phyloP scores from a whole-genome alignment of 2,888 invertebrate species.

The Augiades crinisus region DNA sequence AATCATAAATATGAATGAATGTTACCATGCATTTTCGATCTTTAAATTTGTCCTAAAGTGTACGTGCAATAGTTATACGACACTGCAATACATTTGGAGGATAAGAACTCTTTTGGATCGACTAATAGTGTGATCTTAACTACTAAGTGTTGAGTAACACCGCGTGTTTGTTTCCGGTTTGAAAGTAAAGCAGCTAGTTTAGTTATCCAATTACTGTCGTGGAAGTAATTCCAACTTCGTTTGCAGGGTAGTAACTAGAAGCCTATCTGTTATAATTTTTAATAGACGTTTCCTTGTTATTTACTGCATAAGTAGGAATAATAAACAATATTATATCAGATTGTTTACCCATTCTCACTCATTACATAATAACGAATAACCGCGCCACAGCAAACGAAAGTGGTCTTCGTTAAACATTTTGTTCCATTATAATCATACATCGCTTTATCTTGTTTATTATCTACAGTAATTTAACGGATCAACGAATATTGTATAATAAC shows the following conservation, averaged over 20 bases:
- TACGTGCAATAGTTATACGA: too few relatives aligned
- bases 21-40: too few relatives aligned
- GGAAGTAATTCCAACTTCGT: conserved; percentile 5
- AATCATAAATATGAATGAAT: too few relatives aligned
- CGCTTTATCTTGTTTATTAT: conserved; percentile 10
- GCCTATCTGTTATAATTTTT: conserved; percentile 3
- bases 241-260: not conserved
- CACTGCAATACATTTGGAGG: too few relatives aligned
- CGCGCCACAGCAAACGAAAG: not conserved
- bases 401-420: conserved; percentile 6
- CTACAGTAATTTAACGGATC: conserved; percentile 19
- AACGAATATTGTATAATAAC: conserved; percentile 66
- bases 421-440: conserved; percentile 30
- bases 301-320: not conserved
- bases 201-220: conserved; percentile 19
- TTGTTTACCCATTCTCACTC: not conserved
- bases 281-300: not conserved
- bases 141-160: conserved; percentile 18
- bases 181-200: conserved; percentile 18
- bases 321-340: not conserved
- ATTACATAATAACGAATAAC: not conserved
- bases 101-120: not conserved
- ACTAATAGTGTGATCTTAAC: conserved; percentile 7
- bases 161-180: conserved; percentile 18
- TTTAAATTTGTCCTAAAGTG: too few relatives aligned